Base-by-base conservation (phyloP, 2,888 invertebrate genomes). In the Geophilus truncorum region DNA sequence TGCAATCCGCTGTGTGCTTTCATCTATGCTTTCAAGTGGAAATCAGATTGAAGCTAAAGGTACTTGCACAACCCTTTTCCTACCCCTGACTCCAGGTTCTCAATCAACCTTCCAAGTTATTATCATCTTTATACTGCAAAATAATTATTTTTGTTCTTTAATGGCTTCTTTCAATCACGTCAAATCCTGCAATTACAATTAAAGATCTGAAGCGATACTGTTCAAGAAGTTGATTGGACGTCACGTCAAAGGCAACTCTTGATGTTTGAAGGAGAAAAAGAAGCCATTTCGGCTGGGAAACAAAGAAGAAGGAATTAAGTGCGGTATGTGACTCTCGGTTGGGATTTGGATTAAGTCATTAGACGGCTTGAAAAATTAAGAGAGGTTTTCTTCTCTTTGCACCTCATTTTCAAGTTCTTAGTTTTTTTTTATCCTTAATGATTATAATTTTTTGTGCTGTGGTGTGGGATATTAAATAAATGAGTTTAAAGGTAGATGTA, bases 341-440 rank as follows among this genome's bases (percentile, higher is more conserved):
- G 70, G 70, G 70, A 70, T 70, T 70, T 70, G 70, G 70, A 70
- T 70, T 70, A 70, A 70, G 70, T 70, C 70, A 25, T 70, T 70
- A 70, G 25, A 70, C n/a, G 25, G 25, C 70, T 12, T 25, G 70
- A 70, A 70, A 70, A 70, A 10, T 70, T 28, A 70, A 28, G 25
- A n/a, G 51, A 51, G 51, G n/a, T n/a, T 51, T 7, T 18, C 15
- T n/a, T 51, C 51, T 51, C 18, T 51, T 21, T 5, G 18, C 51
- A 51, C 51, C 51, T 51, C 51, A 51, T 51, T 51, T 51, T 51
- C 18, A 32, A 51, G 18, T 21, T 18, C 7, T 18, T 15, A 18
- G 18, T 51, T 51, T 51, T 51, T 18, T 51, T 45, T 51, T 45
- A n/a, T 15, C n/a, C 18, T 51, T n/a, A 5, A n/a, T 18, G n/a